Evolutionary conservation across 2,888 invertebrate genomes (phyloP).

Genomic region (Lasius platythorax): DNA sequence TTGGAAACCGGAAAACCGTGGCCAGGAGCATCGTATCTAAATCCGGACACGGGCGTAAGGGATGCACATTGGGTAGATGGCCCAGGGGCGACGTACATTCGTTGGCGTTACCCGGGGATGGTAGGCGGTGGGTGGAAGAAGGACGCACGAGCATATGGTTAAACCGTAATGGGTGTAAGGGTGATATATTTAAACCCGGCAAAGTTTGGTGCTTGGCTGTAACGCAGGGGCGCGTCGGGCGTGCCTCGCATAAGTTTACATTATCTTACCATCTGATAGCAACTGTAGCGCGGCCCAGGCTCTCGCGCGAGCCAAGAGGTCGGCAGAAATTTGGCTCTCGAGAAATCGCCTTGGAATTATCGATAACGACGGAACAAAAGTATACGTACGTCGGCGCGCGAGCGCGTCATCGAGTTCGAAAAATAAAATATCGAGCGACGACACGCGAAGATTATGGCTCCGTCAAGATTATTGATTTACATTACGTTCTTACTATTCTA

Average conservation of each 20-base stretch:
- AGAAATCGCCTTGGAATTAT: constrained; percentile 49
- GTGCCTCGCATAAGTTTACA: constrained; percentile 86
- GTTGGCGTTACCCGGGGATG: constrained; percentile 54
- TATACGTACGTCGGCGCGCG: neutral
- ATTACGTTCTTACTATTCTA: neutral
- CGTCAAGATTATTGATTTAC: neutral
- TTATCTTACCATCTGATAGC: constrained; percentile 85
- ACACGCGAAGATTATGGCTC: neutral
- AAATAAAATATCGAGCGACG: neutral
- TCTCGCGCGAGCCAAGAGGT: constrained; percentile 64
- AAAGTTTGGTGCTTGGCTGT: constrained; percentile 82
- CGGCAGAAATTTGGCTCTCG: constrained; percentile 61
- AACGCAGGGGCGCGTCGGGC: constrained; percentile 78
- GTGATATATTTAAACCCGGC: constrained; percentile 85
- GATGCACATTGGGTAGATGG: constrained; percentile 61
- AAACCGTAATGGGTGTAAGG: constrained; percentile 82
- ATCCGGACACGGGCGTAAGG: constrained; percentile 65
- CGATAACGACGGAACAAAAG: constrained; percentile 26
- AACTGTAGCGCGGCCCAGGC: constrained; percentile 66
- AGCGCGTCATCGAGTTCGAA: neutral
- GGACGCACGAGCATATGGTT: constrained; percentile 82
- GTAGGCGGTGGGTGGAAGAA: constrained; percentile 42
- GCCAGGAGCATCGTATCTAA: constrained; percentile 61
- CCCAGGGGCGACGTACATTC: constrained; percentile 57
- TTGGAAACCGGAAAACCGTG: constrained; percentile 35